Conservation (phyloP, 1,140 invertebrate genomes). For the Cyclargus thomasi region DNA sequence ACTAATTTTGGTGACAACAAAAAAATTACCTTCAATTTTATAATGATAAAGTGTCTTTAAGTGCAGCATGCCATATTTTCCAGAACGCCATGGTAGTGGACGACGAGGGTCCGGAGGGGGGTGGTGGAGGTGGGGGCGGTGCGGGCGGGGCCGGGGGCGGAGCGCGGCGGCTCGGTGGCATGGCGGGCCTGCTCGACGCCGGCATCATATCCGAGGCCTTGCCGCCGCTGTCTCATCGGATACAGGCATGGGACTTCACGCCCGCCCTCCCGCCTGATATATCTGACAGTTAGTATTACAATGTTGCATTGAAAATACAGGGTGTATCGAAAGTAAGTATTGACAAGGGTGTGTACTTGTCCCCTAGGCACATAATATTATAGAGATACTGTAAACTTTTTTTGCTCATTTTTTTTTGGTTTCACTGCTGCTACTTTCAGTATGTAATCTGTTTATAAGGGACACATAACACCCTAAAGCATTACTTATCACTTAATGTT, state of each 20-base stretch:
- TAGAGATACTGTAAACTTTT: too few species aligned
- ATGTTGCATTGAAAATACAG: too few species aligned
- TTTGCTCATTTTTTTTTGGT: too few species aligned
- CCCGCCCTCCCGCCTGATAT: conserved; percentile 83
- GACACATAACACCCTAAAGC: too few species aligned
- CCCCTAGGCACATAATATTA: too few species aligned
- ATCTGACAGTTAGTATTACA: conserved; percentile 79
- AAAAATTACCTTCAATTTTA: too few species aligned
- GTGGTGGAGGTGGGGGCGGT: conserved; percentile 21
- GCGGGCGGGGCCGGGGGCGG: conserved; percentile 22
- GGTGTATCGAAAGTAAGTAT: too few species aligned
- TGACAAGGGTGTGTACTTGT: too few species aligned
- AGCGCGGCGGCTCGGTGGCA: conserved; percentile 42
- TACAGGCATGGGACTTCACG: conserved; percentile 90
- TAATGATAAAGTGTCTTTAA: background rate
- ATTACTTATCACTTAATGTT: too few species aligned
- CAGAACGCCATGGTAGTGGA: conserved; percentile 61
- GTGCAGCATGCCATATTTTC: background rate
- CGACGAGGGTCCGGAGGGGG: conserved; percentile 38
- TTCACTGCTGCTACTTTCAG: too few species aligned
- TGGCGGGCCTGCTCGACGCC: conserved; percentile 56
- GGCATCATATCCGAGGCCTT: conserved; percentile 55
- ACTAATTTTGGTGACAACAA: too few species aligned
- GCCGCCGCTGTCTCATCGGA: conserved; percentile 77
- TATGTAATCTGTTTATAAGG: too few species aligned